phyloP scores from a whole-genome alignment of 2,797 vertebrate species.

The Mastacembelus armatus region DNA sequence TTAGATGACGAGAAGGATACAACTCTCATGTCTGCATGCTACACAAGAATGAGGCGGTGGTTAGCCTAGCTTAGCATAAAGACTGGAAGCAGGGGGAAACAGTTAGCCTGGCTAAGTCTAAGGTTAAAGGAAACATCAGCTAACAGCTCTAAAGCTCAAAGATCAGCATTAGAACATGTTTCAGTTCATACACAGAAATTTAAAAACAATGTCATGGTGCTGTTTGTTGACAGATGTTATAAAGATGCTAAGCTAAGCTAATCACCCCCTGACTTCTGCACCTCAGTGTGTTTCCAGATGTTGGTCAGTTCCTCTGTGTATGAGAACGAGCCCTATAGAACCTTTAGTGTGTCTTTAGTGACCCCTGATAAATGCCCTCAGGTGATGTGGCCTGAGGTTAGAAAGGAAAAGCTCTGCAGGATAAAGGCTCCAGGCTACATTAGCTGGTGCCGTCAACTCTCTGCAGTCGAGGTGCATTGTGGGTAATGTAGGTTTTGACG shows the following conservation, averaged over 20 bases:
- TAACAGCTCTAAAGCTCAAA: no score
- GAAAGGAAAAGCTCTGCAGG: no score
- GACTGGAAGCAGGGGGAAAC: no score
- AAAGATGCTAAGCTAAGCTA: no score
- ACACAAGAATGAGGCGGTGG: background rate
- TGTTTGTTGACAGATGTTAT: no score
- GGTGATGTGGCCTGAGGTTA: background rate
- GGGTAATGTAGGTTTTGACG: background rate
- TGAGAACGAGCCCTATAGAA: no score
- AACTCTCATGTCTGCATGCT: conserved; percentile 6
- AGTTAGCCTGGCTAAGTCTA: no score
- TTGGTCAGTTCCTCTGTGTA: no score
- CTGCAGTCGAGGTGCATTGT: background rate
- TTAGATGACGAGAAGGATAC: background rate
- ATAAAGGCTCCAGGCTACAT: background rate
- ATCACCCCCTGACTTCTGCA: no score
- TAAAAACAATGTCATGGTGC: no score
- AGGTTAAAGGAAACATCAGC: no score
- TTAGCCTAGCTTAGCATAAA: background rate
- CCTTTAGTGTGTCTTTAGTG: background rate
- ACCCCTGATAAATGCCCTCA: background rate
- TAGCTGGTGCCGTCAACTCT: background rate
- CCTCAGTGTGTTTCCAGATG: no score
- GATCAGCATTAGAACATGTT: background rate
- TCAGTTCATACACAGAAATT: background rate